Percentiles rank a stretch among this genome's conserved stretches.
Evolutionary conservation across 2,797 vertebrate species (phyloP).

Genomic region (Perodicticus potto): DNA sequence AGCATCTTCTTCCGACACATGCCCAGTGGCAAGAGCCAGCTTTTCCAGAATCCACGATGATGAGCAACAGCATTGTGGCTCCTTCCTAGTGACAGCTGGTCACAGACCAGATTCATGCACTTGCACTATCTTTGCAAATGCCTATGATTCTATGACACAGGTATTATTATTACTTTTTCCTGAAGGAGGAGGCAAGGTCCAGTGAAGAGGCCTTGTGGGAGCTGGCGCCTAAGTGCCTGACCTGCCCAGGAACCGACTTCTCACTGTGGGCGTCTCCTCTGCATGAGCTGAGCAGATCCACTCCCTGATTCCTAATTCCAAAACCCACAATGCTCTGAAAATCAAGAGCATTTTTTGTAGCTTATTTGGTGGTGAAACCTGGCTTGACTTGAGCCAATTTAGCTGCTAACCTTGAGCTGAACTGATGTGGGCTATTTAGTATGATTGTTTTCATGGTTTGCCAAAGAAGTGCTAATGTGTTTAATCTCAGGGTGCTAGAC

Average conservation of each 20-base stretch:
- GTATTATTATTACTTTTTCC: not conserved
- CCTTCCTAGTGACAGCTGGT: not conserved
- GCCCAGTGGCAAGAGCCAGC: too few species aligned
- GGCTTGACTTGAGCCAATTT: not conserved
- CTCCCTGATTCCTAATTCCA: too few species aligned
- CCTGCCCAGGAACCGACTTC: rapidly evolving
- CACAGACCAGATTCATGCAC: not conserved
- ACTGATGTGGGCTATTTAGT: not conserved
- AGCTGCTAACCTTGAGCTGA: not conserved
- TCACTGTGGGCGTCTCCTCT: not conserved
- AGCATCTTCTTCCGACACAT: rapidly evolving
- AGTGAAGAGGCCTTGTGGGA: rapidly evolving
- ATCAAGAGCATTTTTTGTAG: not conserved
- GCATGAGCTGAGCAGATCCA: too few species aligned
- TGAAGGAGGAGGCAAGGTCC: not conserved
- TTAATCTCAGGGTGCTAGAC: rapidly evolving
- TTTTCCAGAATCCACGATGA: not conserved
- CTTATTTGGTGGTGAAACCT: not conserved
- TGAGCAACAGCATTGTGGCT: not conserved
- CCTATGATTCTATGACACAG: not conserved
- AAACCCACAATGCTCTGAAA: not conserved
- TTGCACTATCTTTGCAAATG: not conserved
- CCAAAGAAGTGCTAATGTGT: not conserved
- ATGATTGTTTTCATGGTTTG: not conserved
- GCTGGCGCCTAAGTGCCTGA: rapidly evolving